A percentile compares a stretch with the other conserved stretches of the same genome.
Evolutionary conservation across 1,140 invertebrate species (phyloP).

Genomic region (Bacillus rossius): DNA sequence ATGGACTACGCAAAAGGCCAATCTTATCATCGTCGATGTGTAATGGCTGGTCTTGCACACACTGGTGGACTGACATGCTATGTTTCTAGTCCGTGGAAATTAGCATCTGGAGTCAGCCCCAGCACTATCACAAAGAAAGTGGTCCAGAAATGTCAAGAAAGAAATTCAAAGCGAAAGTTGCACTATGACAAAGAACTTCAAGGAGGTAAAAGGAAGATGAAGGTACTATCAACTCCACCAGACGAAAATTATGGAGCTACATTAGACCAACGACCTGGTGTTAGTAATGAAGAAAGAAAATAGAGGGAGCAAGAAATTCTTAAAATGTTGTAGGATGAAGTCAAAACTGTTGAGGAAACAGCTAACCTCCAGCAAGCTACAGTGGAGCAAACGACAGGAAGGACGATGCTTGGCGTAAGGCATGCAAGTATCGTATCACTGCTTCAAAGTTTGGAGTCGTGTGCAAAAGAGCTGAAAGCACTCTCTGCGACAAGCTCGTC

Average conservation of each 20-base stretch:
- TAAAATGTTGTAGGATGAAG: neutral
- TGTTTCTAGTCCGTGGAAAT: neutral
- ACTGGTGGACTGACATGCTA: neutral
- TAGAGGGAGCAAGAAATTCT: neutral
- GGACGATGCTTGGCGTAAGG: neutral
- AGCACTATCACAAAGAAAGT: neutral
- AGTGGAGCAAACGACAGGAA: neutral
- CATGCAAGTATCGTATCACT: neutral
- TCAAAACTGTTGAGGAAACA: neutral
- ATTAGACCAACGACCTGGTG: neutral
- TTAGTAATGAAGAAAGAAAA: neutral
- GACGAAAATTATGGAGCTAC: neutral
- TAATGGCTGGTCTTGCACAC: neutral
- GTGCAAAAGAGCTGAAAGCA: neutral
- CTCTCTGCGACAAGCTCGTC: neutral
- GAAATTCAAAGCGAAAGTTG: neutral
- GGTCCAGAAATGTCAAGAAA: neutral
- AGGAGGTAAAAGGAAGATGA: neutral
- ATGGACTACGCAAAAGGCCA: neutral
- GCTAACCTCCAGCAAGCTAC: neutral
- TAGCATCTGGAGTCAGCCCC: neutral
- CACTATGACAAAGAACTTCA: neutral
- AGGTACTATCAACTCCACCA: no score
- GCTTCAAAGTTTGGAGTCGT: neutral
- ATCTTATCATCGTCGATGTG: neutral